Percentiles rank a stretch among this genome's conserved stretches.
Conservation (phyloP, 1,140 invertebrate genomes). For the Coboldia fuscipes region DNA sequence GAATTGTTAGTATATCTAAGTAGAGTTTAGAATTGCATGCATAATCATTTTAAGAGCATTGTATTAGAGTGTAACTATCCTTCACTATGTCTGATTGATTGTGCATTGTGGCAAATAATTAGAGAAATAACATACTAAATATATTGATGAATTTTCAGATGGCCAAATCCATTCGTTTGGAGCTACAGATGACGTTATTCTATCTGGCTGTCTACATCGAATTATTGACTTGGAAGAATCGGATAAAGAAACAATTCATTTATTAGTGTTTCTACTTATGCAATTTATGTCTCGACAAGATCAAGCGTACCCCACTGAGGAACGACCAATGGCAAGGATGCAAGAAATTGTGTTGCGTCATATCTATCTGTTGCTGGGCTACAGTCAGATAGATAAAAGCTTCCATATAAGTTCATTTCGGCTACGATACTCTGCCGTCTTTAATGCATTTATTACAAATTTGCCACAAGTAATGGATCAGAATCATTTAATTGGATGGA, state of each 20-base stretch:
- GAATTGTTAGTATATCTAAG: too few species aligned
- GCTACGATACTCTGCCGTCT: conserved; percentile 73
- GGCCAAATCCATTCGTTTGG: conserved; percentile 52
- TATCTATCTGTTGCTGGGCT: conserved; percentile 81
- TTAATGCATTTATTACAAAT: conserved; percentile 87
- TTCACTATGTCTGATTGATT: too few species aligned
- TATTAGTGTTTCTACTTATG: conserved; percentile 89
- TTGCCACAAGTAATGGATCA: conserved; percentile 83
- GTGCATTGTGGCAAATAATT: too few species aligned
- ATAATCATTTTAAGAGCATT: too few species aligned
- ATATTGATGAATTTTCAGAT: too few species aligned
- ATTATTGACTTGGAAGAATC: conserved; percentile 85
- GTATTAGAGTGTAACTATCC: too few species aligned
- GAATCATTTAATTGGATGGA: conserved; percentile 77
- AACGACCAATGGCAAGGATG: conserved; percentile 52
- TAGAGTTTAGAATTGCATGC: too few species aligned
- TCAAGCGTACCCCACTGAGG: conserved; percentile 64
- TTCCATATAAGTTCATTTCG: conserved; percentile 80
- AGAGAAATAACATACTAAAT: too few species aligned
- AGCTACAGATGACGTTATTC: conserved; percentile 43
- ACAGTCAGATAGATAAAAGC: conserved; percentile 70
- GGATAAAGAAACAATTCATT: conserved; percentile 87
- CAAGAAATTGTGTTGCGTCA: conserved; percentile 81
- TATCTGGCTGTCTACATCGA: conserved; percentile 44
- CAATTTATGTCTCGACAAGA: conserved; percentile 64